Evolutionary conservation across 2,113 vertebrate species (phyloP).

Genomic region (Aspidoscelis tigris): DNA sequence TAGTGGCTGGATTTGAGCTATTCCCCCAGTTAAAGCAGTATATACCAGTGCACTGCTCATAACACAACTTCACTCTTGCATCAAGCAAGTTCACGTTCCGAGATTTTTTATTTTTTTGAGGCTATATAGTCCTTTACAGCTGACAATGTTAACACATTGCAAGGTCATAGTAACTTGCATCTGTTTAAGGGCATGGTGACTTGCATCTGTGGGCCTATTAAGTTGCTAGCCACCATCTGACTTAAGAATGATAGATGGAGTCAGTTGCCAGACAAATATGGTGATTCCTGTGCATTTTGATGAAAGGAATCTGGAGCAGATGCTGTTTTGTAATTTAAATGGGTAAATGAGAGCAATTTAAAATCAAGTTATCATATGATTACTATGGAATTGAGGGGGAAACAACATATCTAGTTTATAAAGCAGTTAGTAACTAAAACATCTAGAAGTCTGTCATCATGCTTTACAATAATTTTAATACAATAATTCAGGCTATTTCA

Average conservation of each 20-base stretch:
- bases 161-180: background rate
- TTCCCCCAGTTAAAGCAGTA: no score
- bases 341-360: slow-evolving; percentile 52
- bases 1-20: no score
- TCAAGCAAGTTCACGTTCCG: background rate
- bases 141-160: background rate
- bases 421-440: slow-evolving; percentile 11
- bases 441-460: background rate
- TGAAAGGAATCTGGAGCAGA: slow-evolving; percentile 56
- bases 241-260: slow-evolving; percentile 54
- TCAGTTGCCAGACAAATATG: slow-evolving; percentile 56
- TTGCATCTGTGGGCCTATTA: background rate
- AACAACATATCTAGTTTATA: slow-evolving; percentile 42
- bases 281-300: slow-evolving; percentile 41
- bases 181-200: background rate
- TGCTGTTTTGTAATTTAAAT: slow-evolving; percentile 62
- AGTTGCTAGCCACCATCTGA: background rate
- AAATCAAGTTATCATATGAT: slow-evolving; percentile 42
- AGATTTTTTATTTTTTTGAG: background rate
- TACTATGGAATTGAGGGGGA: slow-evolving; percentile 38
- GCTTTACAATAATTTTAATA: slow-evolving; percentile 5
- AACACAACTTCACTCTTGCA: background rate
- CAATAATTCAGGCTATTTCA: background rate
- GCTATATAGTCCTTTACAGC: background rate
- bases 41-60: no score